Percentiles rank a stretch among this genome's conserved stretches.
Evolutionary conservation across 2,113 vertebrate species (phyloP).

Genomic region (Clarias macrocephalus): DNA sequence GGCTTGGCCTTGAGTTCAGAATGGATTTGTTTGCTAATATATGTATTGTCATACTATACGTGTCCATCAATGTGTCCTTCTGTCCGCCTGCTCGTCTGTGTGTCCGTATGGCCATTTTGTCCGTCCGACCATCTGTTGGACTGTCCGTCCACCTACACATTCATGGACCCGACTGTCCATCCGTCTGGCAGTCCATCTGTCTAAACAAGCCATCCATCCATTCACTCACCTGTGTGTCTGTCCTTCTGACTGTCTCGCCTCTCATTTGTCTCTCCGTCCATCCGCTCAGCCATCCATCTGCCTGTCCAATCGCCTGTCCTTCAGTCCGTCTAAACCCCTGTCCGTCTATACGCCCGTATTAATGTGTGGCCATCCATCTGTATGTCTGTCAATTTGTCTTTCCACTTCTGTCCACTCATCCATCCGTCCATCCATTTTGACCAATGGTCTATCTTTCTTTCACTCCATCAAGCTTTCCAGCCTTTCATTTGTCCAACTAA

Average conservation of each 20-base stretch:
- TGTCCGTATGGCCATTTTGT: background rate
- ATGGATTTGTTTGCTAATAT: background rate
- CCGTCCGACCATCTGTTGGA: background rate
- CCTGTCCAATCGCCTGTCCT: background rate
- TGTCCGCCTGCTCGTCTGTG: background rate
- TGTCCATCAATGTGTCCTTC: background rate
- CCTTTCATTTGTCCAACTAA: background rate
- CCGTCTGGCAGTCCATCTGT: background rate
- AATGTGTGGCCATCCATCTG: background rate
- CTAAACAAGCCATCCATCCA: background rate
- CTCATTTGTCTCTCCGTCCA: background rate
- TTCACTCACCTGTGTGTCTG: background rate
- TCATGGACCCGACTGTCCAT: background rate
- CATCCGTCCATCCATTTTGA: background rate
- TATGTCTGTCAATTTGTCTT: background rate
- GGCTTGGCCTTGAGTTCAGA: background rate
- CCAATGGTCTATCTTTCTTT: background rate
- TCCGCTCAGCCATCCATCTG: background rate
- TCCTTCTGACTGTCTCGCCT: background rate
- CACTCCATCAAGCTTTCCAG: background rate
- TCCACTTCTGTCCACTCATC: background rate
- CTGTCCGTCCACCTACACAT: background rate
- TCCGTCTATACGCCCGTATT: background rate
- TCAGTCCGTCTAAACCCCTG: background rate
- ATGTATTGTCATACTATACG: background rate